A percentile compares a stretch with the other conserved stretches of the same genome.
These are phyloP conservation scores for Sylvilagus bachmani DNA, from an alignment of 2,113 vertebrate species.

Conservation along the genomic window DNA sequence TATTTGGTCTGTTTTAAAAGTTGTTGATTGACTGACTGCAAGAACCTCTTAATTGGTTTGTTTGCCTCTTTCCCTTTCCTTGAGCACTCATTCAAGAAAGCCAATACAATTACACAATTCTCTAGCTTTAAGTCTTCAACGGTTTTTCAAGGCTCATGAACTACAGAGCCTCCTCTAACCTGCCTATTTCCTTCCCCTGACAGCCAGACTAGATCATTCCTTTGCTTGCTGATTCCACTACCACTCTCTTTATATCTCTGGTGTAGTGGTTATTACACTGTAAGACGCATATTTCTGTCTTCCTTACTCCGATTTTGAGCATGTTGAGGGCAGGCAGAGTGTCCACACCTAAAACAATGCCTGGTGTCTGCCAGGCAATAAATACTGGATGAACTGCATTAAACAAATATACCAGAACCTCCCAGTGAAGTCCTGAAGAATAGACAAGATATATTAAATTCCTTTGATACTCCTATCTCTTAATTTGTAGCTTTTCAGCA, in stretches of 20 bases:
- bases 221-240: neutral
- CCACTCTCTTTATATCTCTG: neutral
- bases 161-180: neutral
- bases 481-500: constrained; percentile 16
- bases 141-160: neutral
- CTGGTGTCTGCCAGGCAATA: neutral
- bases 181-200: neutral
- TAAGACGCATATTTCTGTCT: neutral
- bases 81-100: neutral
- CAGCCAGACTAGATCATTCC: neutral
- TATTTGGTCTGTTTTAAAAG: constrained; percentile 32
- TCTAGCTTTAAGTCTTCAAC: neutral
- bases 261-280: neutral
- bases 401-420: constrained; percentile 3
- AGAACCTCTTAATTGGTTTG: neutral
- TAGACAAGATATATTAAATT: constrained; percentile 16
- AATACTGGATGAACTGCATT: constrained; percentile 24
- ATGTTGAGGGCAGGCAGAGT: neutral
- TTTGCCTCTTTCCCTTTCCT: neutral
- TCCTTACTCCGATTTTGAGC: constrained; percentile 8
- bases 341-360: neutral
- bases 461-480: neutral
- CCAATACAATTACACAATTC: neutral
- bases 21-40: neutral
- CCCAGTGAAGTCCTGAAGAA: neutral